A percentile compares a stretch with the other conserved stretches of the same genome.
Conservation (phyloP, 2,888 invertebrate genomes). For the Calliopum simillimum region DNA sequence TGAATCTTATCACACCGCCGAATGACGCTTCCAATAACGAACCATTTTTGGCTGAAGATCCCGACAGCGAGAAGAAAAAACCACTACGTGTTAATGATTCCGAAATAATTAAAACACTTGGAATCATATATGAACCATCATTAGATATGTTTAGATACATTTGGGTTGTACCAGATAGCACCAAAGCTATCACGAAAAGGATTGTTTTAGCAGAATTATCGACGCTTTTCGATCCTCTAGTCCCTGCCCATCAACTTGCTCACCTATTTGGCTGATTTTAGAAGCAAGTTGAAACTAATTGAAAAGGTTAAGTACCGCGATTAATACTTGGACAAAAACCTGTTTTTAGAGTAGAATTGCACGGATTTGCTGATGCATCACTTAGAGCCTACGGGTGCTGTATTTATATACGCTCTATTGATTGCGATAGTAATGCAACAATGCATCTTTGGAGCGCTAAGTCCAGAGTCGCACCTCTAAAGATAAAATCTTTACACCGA, state of each 20-base stretch:
- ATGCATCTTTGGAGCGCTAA: conserved; percentile 36
- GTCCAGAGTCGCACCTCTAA: conserved; percentile 38
- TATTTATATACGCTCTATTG: conserved; percentile 8
- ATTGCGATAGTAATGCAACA: conserved; percentile 3
- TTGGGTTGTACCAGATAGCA: conserved; percentile 5
- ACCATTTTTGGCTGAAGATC: conserved; percentile 21
- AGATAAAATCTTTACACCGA: conserved; percentile 37
- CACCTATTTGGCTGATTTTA: too few relatives aligned
- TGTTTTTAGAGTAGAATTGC: conserved; percentile 21
- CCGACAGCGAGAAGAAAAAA: conserved; percentile 24
- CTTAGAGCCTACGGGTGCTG: conserved; percentile 9
- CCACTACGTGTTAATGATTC: conserved; percentile 30
- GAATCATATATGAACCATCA: conserved; percentile 35
- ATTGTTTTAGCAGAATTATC: conserved; percentile 30
- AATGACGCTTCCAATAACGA: conserved; percentile 26
- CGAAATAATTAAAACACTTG: conserved; percentile 38
- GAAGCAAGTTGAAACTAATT: conserved; percentile 32
- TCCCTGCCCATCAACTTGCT: too few relatives aligned
- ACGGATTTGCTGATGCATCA: background rate
- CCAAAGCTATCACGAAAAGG: conserved; percentile 32
- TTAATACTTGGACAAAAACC: conserved; percentile 5
- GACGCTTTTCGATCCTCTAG: conserved; percentile 28
- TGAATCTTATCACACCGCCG: conserved; percentile 27
- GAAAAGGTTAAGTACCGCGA: conserved; percentile 34
- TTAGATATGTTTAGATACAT: conserved; percentile 32